A percentile compares a stretch with the other conserved stretches of the same genome.
Evolutionary conservation across 2,797 vertebrate species (phyloP).

Genomic region (Urocyon cinereoargenteus): DNA sequence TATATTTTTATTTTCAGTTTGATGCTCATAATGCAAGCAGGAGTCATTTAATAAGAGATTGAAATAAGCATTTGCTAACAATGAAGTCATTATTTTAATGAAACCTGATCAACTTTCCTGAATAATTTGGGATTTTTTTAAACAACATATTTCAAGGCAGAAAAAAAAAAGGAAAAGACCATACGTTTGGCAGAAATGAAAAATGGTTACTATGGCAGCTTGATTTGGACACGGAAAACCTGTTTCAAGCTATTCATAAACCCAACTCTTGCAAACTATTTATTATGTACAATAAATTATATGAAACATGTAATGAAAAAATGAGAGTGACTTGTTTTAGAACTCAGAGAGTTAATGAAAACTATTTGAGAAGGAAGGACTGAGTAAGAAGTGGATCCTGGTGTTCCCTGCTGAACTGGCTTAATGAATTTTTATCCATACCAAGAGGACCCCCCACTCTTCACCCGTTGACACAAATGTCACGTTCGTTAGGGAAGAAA

Average conservation of each 20-base stretch:
- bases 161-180: slow-evolving; percentile 68
- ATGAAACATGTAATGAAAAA: slow-evolving; percentile 85
- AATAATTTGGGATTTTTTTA: slow-evolving; percentile 86
- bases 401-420: slow-evolving; percentile 84
- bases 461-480: slow-evolving; percentile 86
- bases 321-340: slow-evolving; percentile 85
- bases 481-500: slow-evolving; percentile 85
- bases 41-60: slow-evolving; percentile 82
- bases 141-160: slow-evolving; percentile 85
- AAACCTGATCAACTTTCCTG: slow-evolving; percentile 87
- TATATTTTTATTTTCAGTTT: slow-evolving; percentile 85
- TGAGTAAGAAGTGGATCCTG: slow-evolving; percentile 73
- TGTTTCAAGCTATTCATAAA: slow-evolving; percentile 85
- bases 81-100: slow-evolving; percentile 89
- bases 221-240: slow-evolving; percentile 86
- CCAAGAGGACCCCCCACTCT: slow-evolving; percentile 84
- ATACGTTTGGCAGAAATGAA: slow-evolving; percentile 87
- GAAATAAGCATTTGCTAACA: slow-evolving; percentile 86
- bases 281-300: slow-evolving; percentile 86
- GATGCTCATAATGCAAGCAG: slow-evolving; percentile 81
- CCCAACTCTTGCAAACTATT: slow-evolving; percentile 85
- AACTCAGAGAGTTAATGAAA: slow-evolving; percentile 85
- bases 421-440: slow-evolving; percentile 87
- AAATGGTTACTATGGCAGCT: slow-evolving; percentile 85
- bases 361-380: slow-evolving; percentile 52